Evolutionary conservation across 2,113 vertebrate species (phyloP).

Genomic region (Anthoscopus minutus): DNA sequence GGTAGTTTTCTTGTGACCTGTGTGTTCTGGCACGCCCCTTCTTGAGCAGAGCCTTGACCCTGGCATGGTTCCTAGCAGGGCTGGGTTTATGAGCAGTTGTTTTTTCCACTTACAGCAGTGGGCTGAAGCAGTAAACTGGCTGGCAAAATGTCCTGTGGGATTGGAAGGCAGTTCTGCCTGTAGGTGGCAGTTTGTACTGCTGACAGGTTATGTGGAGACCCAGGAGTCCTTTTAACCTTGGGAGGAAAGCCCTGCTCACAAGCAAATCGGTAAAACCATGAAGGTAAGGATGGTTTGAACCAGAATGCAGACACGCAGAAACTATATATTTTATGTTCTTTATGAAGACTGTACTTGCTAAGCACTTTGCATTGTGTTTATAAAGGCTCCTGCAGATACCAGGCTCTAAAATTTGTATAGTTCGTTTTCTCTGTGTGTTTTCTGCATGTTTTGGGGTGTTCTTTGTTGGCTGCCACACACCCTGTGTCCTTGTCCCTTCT

Average conservation of each 20-base stretch:
- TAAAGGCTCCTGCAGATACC: neutral
- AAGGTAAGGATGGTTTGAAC: neutral
- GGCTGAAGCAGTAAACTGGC: neutral
- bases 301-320: neutral
- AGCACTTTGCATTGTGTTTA: neutral
- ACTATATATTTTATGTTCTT: neutral
- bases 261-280: neutral
- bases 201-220: accelerated
- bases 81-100: neutral
- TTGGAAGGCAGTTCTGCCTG: neutral
- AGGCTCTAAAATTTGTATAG: neutral
- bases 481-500: accelerated
- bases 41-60: neutral
- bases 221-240: neutral
- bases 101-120: neutral
- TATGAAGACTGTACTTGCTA: neutral
- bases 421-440: neutral
- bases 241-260: neutral
- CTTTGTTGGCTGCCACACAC: accelerated
- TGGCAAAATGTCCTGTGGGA: neutral
- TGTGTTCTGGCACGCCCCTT: neutral
- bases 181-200: conserved; percentile 2
- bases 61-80: neutral
- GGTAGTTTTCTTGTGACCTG: neutral
- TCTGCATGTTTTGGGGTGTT: neutral